Evolutionary conservation across 64 coral and sea anemone genomes (phyloP), one percentile per base, ranked within the genome.

Genomic region (Montipora efflorescens): DNA sequence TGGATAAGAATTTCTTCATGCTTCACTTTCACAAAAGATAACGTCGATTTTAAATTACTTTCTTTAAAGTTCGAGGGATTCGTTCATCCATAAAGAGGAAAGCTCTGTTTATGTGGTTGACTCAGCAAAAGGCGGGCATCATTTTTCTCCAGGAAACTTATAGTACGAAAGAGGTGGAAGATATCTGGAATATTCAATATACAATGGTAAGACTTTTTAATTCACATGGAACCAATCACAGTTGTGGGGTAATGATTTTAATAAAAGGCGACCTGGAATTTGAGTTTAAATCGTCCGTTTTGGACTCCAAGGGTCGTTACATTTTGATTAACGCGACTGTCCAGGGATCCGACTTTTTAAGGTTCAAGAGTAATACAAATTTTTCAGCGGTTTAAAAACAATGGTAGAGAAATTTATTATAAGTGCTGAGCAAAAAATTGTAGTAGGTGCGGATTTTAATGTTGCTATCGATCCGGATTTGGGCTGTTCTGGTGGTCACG

Each of bases 31-130:
- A 43, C 21, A 45, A 45, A 76, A 22, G 74, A 76, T 44, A 44
- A 47, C 23, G 23, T 45, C 11, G 11, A 76, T 45, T 76, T 76
- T 13, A 45, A 76, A 45, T 43, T 76, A 76, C 25, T 45, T 0
- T 76, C 74, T 76, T 44, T 48, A 14, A 76, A 76, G 43, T 76
- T 45, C 28, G 74, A 43, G 74, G 74, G 23, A 76, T 76, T 76
- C 28, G 43, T 45, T 76, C 28, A 3, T 76, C 74, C 28, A 76
- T 36, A 36, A 36, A 36, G 36, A 36, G 36, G 36, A 28, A 36
- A 67, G 62, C 62, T 14, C 62, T 67, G 62, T 67, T 67, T 67
- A 15, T 67, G 16, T 67, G 62, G 16, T 18, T 67, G 16, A 67
- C 8, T 15, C 52, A 18, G 62, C 62, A 67, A 67, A 67, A 67